Evolutionary conservation across 1,140 invertebrate species (phyloP).

Genomic region (Lasioglossum albipes): DNA sequence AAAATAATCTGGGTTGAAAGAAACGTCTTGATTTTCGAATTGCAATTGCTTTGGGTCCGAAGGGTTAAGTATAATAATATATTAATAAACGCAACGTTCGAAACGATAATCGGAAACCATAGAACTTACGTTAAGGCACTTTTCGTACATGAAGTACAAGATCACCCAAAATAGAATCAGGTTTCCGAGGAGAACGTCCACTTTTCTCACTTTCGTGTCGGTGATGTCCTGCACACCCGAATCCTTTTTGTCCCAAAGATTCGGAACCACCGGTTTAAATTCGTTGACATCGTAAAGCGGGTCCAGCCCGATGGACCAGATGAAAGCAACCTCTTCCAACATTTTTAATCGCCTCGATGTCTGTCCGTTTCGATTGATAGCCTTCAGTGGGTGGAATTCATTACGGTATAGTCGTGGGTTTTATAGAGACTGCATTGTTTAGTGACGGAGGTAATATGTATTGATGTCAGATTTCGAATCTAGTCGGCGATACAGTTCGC

Average conservation of each 20-base stretch:
- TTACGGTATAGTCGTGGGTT: too few relatives aligned
- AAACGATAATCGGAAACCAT: neutral
- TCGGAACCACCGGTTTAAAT: slow-evolving; percentile 36
- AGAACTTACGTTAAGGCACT: slow-evolving; percentile 67
- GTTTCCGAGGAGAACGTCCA: slow-evolving; percentile 52
- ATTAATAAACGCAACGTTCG: slow-evolving; percentile 1
- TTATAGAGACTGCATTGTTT: neutral
- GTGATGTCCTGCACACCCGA: slow-evolving; percentile 17
- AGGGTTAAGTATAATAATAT: neutral
- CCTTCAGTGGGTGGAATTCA: neutral
- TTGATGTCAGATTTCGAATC: neutral
- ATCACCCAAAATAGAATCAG: slow-evolving; percentile 59
- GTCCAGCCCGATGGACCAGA: slow-evolving; percentile 43
- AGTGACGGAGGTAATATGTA: neutral
- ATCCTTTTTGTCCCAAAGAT: slow-evolving; percentile 46
- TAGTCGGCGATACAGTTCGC: too few relatives aligned
- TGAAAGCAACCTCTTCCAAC: slow-evolving; percentile 43
- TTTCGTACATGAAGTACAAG: slow-evolving; percentile 62
- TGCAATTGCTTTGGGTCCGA: too few relatives aligned
- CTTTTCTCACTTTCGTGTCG: slow-evolving; percentile 38
- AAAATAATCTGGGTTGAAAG: too few relatives aligned
- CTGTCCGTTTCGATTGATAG: neutral
- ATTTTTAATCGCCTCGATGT: neutral
- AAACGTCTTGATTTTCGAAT: too few relatives aligned
- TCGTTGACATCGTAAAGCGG: slow-evolving; percentile 53